Conservation (phyloP, 2,888 invertebrate species). For the Dynastes maya region DNA sequence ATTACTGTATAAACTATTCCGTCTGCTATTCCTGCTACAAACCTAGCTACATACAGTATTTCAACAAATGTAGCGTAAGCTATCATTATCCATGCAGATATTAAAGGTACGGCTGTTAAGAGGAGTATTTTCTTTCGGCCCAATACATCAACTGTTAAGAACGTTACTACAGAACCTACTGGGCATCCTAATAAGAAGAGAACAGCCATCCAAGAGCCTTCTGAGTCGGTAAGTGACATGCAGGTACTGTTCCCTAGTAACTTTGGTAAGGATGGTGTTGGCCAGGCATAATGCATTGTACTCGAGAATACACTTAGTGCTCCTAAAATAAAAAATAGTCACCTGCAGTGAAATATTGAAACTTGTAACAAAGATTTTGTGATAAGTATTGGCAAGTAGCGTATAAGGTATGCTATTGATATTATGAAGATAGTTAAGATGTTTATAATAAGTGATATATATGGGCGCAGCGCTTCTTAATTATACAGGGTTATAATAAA, state of each 20-base stretch:
- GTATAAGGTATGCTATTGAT: too few relatives aligned
- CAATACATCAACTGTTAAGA: conserved; percentile 76
- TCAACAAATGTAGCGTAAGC: conserved; percentile 74
- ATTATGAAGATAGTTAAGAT: too few relatives aligned
- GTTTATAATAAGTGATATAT: too few relatives aligned
- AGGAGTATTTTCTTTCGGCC: conserved; percentile 81
- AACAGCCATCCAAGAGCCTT: conserved; percentile 78
- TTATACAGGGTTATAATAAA: too few relatives aligned
- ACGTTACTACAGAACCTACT: conserved; percentile 76
- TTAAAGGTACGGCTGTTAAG: conserved; percentile 75
- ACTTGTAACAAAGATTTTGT: too few relatives aligned
- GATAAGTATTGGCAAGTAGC: too few relatives aligned
- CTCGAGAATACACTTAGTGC: conserved; percentile 65
- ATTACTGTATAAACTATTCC: conserved; percentile 68
- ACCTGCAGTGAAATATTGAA: neutral
- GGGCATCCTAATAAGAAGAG: conserved; percentile 78
- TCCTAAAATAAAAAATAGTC: conserved; percentile 62
- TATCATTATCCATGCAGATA: conserved; percentile 78
- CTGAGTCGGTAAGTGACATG: conserved; percentile 70
- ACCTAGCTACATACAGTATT: conserved; percentile 72
- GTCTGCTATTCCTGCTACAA: conserved; percentile 76
- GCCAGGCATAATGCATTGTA: conserved; percentile 73
- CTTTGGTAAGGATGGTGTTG: conserved; percentile 75
- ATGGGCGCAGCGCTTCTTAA: too few relatives aligned
- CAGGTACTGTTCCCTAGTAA: conserved; percentile 69